Base-by-base conservation (phyloP, 2,113 vertebrate genomes). In the Lagenorhynchus albirostris region DNA sequence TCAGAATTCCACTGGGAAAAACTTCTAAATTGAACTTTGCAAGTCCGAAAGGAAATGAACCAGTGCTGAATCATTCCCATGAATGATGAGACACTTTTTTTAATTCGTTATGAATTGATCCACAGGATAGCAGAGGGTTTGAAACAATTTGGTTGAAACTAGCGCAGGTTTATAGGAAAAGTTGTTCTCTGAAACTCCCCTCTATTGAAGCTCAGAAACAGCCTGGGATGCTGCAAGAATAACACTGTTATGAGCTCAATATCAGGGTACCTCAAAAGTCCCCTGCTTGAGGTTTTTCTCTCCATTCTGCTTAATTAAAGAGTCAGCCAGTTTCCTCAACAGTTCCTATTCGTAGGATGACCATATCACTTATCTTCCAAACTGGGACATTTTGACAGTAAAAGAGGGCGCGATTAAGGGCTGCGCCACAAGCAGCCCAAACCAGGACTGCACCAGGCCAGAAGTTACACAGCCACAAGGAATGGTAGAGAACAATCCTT, bases 1-100 rank as follows among this genome's bases (percentile, higher is more conserved):
- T 67, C 73, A 86, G 62, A 94, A 95, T 86, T 82, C 86, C 67
- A 86, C 53, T 33, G n/a, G n/a, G 86, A 84, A 94, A 85, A 80
- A 63, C 31, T 65, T 55, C 63, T 96, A 80, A 97, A 95, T 84
- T 93, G 92, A 82, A 90, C 80, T 71, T 33, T n/a, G 60, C 63
- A 77, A 44, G 44, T 90, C 76, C 70, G 55, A 91, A 94, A 94
- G 97, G 92, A 97, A 96, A 97, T 96, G 96, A 98, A 84, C 65
- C 83, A 94, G 79, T 33, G 79, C 79, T 97, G 96, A 98, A 92
- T 97, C 96, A 97, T 23, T 65, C 38, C 29, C 82, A 91, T 89
- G 91, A 98, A 93, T 91, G 67, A 96, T 70, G 88, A 98, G 80
- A 60, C 53, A n/a, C 29, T 77, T 8, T 74, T 53, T 74, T 50